Base-by-base conservation (phyloP, 1,140 invertebrate genomes). In the Gonioctena quinquepunctata region DNA sequence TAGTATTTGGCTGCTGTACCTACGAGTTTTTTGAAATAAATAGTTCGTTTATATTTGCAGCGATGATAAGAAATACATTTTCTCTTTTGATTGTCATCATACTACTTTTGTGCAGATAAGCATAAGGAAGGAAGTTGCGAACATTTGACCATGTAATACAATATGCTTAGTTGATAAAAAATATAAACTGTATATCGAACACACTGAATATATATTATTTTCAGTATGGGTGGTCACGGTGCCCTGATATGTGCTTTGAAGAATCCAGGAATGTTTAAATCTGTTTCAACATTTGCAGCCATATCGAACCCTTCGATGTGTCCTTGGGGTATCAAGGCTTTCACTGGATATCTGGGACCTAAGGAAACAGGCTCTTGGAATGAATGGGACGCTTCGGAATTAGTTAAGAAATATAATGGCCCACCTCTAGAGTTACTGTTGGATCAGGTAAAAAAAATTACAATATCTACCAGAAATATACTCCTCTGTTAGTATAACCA, bases 211-310 rank as follows among this genome's bases (percentile, higher is more conserved):
- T n/a, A n/a, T n/a, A 19, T 62, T 57, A 28, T 74, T 85, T 89
- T 60, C 78, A 96, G 96, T 80, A 98, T 99, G 96, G 97, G 97
- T 62, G 97, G 97, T 63, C 96, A 98, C 86, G 98, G 98, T 23
- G 97, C 98, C 23, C 83, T 99, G 21, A 92, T 97, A 27, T 94
- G 93, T 83, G 92, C 93, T 16, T 83, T 99, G 19, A 96, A 96
- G 82, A 98, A 97, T 84, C 97, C 96, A 21, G 92, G 92, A 3
- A 85, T 93, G 68, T 99, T 95, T 83, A 89, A 90, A 74, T 93
- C 93, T 42, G 96, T 98, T 0, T 97, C 96, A 68, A 95, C 95
- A n/a, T 99, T 99, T 89, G 90, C 98, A 19, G 96, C 98, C 0
- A 99, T 99, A 79, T 91, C 91, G 60, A 97, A 99, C 86, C 96